These are phyloP conservation scores for Thera britannica DNA, from an alignment of 2,888 invertebrate genomes.

Conservation along the genomic window DNA sequence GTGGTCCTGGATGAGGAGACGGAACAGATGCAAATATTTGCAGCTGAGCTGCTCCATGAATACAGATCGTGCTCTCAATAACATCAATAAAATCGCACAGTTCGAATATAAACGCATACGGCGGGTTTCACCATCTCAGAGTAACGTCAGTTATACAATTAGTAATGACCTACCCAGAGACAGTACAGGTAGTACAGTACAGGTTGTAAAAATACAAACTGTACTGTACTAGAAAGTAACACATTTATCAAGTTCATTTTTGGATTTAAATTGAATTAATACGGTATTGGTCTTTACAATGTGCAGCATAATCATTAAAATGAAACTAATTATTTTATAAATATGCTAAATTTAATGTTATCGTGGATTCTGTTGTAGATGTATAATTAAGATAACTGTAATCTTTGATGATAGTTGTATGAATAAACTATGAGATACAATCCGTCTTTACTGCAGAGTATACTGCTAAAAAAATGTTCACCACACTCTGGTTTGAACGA, in stretches of 20 bases:
- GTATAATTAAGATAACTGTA: conserved; percentile 49
- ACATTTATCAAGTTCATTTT: too few relatives aligned
- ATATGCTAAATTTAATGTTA: conserved; percentile 64
- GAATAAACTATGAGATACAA: conserved; percentile 32
- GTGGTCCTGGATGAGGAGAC: conserved; percentile 1
- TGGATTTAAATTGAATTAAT: conserved; percentile 44
- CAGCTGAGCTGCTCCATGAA: conserved; percentile 7
- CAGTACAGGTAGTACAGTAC: too few relatives aligned
- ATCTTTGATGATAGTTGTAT: conserved; percentile 46
- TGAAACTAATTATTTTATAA: conserved; percentile 31
- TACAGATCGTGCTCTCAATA: not conserved
- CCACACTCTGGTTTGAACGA: too few relatives aligned
- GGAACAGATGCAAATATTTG: conserved; percentile 17
- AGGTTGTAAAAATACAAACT: too few relatives aligned
- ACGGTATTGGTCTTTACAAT: conserved; percentile 12
- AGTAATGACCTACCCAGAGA: too few relatives aligned
- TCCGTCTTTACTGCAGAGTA: too few relatives aligned
- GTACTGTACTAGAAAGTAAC: too few relatives aligned
- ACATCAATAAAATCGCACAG: conserved; percentile 1
- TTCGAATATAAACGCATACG: not conserved
- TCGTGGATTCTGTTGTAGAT: conserved; percentile 63
- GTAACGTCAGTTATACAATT: too few relatives aligned
- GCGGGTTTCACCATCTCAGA: too few relatives aligned
- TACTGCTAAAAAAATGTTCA: too few relatives aligned
- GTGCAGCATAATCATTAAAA: conserved; percentile 26